Percentiles rank a stretch among this genome's conserved stretches.
These are phyloP conservation scores for Muscidifurax raptorellus DNA, from an alignment of 1,140 invertebrate species.

Conservation along the genomic window DNA sequence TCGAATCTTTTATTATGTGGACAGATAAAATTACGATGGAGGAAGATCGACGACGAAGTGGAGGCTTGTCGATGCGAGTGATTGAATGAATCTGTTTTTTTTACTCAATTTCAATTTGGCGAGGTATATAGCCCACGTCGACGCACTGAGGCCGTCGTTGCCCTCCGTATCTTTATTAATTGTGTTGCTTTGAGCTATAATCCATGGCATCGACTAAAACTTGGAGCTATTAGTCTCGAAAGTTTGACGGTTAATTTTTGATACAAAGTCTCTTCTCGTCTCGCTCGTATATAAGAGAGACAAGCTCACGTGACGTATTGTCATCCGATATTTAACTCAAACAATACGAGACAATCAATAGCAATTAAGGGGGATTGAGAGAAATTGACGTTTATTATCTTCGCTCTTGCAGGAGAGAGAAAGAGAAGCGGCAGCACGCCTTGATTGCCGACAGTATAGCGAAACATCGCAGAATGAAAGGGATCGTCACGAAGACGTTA, in stretches of 20 bases:
- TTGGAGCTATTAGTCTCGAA: too few species aligned
- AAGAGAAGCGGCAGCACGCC: too few species aligned
- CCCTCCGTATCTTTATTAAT: too few species aligned
- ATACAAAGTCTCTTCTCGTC: background rate
- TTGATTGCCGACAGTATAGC: constrained; percentile 1
- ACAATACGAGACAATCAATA: constrained; percentile 43
- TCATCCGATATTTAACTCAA: constrained; percentile 1
- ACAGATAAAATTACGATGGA: constrained; percentile 20
- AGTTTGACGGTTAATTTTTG: too few species aligned
- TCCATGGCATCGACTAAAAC: too few species aligned
- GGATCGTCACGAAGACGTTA: background rate
- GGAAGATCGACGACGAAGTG: background rate
- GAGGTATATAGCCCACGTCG: too few species aligned
- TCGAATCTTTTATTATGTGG: background rate
- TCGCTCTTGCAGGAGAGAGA: background rate
- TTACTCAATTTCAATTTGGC: too few species aligned
- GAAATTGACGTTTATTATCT: constrained; percentile 43
- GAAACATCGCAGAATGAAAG: constrained; percentile 11
- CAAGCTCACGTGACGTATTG: background rate
- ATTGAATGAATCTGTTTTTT: background rate
- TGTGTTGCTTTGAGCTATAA: too few species aligned
- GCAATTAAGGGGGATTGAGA: constrained; percentile 36
- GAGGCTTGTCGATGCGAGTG: background rate
- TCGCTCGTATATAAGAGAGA: background rate
- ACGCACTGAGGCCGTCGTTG: too few species aligned